A percentile compares a stretch with the other conserved stretches of the same genome.
These are phyloP conservation scores for Delphinapterus leucas DNA, from an alignment of 2,113 vertebrate genomes.

Conservation along the genomic window DNA sequence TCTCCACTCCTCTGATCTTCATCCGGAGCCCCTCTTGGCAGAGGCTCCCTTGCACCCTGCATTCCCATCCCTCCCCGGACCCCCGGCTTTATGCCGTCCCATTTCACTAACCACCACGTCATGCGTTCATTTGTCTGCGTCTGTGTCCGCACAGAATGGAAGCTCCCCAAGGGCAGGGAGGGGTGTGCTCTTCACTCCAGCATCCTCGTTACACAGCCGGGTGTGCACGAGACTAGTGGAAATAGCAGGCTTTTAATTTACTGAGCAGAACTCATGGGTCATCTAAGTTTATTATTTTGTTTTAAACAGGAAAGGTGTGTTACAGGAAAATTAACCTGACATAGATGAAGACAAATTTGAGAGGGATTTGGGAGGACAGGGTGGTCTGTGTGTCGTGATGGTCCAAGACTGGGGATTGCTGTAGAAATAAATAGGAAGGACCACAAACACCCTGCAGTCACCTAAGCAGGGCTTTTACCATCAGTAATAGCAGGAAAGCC, in stretches of 20 bases:
- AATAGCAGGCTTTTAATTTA: background rate
- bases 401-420: background rate
- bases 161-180: background rate
- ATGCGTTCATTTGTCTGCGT: background rate
- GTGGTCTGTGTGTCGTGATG: too few species aligned
- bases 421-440: background rate
- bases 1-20: background rate
- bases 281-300: background rate
- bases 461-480: background rate
- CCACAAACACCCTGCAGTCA: background rate
- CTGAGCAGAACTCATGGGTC: background rate
- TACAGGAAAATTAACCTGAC: background rate
- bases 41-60: background rate
- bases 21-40: too few species aligned
- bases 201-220: too few species aligned
- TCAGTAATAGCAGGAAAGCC: background rate
- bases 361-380: background rate
- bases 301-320: background rate
- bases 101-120: background rate
- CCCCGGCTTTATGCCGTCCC: background rate
- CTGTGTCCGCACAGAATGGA: background rate
- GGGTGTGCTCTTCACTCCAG: background rate
- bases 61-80: accelerated
- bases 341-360: background rate
- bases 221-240: too few species aligned